Conservation (phyloP, 1,140 invertebrate species). For the Achroia grisella region DNA sequence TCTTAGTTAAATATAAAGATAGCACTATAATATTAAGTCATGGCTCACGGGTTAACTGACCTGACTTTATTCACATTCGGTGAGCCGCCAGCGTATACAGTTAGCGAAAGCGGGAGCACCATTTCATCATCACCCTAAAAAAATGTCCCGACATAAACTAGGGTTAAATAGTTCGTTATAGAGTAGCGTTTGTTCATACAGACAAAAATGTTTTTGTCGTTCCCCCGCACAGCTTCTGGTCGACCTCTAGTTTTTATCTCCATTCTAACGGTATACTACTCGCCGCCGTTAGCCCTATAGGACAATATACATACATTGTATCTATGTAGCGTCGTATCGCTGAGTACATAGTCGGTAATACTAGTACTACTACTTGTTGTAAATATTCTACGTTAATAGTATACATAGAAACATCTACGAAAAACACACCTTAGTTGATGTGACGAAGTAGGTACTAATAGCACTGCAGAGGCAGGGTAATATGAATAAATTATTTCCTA, state of each 20-base stretch:
- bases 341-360: constrained; percentile 19
- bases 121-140: no score
- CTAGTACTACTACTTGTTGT: constrained; percentile 11
- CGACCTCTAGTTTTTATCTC: constrained; percentile 32
- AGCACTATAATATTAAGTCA: no score
- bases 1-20: no score
- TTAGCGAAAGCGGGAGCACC: no score
- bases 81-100: no score
- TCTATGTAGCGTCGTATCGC: constrained; percentile 28
- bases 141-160: no score
- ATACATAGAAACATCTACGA: constrained; percentile 43
- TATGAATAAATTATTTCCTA: constrained; percentile 33
- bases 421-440: constrained; percentile 32
- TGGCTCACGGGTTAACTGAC: no score
- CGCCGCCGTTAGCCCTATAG: constrained; percentile 25
- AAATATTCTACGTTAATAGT: constrained; percentile 20
- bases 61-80: no score
- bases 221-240: not conserved
- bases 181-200: no score
- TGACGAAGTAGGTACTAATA: constrained; percentile 10
- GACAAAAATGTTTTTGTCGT: constrained; percentile 4
- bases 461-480: constrained; percentile 14
- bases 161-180: no score
- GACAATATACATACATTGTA: constrained; percentile 22
- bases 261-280: constrained; percentile 30